These are phyloP conservation scores for Philotrypesis tridentata DNA, from an alignment of 1,140 invertebrate genomes.

Conservation along the genomic window DNA sequence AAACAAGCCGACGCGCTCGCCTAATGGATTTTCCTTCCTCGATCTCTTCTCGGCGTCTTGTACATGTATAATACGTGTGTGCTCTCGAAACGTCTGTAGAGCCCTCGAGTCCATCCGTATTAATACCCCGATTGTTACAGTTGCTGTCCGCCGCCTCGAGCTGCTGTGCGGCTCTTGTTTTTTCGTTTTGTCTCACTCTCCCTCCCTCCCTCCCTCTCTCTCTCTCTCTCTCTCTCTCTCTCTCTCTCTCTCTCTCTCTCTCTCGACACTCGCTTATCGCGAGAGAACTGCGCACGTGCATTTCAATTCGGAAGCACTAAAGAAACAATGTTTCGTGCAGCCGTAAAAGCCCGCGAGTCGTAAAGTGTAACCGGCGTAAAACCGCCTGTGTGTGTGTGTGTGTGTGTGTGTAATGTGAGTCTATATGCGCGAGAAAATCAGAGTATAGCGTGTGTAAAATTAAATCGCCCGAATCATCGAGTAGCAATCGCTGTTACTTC, in stretches of 20 bases:
- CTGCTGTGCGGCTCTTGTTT: too few relatives aligned
- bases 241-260: too few relatives aligned
- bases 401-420: not conserved
- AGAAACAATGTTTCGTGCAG: not conserved
- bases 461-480: conserved; percentile 24
- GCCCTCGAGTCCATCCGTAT: too few relatives aligned
- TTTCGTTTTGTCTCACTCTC: not conserved
- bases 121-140: too few relatives aligned
- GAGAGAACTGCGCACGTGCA: not conserved
- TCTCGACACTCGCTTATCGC: not conserved
- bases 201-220: too few relatives aligned
- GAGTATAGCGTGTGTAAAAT: conserved; percentile 16
- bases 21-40: not conserved
- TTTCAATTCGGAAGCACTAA: not conserved
- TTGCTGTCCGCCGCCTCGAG: too few relatives aligned
- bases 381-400: not conserved
- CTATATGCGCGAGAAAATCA: not conserved
- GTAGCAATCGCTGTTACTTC: not conserved
- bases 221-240: too few relatives aligned
- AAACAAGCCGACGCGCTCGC: too few relatives aligned
- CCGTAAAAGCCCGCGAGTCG: not conserved
- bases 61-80: too few relatives aligned
- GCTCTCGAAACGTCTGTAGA: not conserved
- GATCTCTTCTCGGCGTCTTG: too few relatives aligned
- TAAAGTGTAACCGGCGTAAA: not conserved